Base-by-base conservation (phyloP, 2,888 invertebrate genomes). In the Drosophila mettleri region DNA sequence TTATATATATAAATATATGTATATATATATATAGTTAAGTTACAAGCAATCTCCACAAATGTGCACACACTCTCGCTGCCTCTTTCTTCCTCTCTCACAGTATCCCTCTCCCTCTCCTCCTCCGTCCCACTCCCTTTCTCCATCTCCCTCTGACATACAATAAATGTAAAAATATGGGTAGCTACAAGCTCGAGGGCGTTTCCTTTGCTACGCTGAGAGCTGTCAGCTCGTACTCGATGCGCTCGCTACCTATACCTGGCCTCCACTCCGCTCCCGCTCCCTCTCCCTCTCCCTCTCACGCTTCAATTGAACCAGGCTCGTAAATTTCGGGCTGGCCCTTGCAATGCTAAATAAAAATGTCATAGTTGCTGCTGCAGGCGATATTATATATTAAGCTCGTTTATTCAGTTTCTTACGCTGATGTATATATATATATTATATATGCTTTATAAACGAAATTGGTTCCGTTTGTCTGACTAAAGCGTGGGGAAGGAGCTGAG, bases 301-400 rank as follows among this genome's bases (percentile, higher is more conserved):
- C 46, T 3, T 18, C 52, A 9, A 12, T 10, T 16, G 33, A 38
- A 9, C 6, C n/a, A 41, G 36, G 74, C 65, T 86, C 83, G 71
- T 83, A 83, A 83, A 83, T 83, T 85, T 81, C 57, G 71, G 71
- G 29, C 12, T 27, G 48, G 18, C 48, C 80, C 78, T 72, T 77
- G 54, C 43, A 68, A 63, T 53, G 63, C 71, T 66, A 70, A 86
- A 75, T 78, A 84, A 86, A 75, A 76, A 69, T 86, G 85, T 76
- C 82, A 81, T 73, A 64, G 62, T 72, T 66, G 58, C 54, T 41
- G 75, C 88, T 68, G 46, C 60, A 52, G 80, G 70, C 78, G 62
- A 69, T 69, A 69, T 78, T 67, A 72, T 84, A 67, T 74, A 67
- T 74, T 65, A 66, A 59, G 58, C 64, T 59, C 65, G 51, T 61